A percentile compares a stretch with the other conserved stretches of the same genome.
Conservation (phyloP, 1,140 invertebrate genomes). For the Brachionus paranguensis region DNA sequence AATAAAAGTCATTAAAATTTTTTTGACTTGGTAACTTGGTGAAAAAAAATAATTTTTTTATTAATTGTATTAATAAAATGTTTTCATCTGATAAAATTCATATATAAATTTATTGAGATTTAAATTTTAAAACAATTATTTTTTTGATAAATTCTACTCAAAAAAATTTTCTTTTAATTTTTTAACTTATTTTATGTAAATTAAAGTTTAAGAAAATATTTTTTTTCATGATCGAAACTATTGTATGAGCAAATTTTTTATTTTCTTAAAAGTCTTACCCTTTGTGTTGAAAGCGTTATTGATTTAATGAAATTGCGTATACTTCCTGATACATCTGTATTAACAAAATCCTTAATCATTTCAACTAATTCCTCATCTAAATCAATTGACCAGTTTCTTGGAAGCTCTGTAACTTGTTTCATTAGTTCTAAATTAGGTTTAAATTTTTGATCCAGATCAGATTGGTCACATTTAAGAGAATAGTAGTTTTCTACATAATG, state of each 20-base stretch:
- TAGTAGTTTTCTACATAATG: neutral
- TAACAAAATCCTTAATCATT: constrained; percentile 49
- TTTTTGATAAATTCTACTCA: too few species aligned
- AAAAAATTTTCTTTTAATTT: too few species aligned
- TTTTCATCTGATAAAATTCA: too few species aligned
- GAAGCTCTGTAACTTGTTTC: constrained; percentile 43
- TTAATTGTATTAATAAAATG: too few species aligned
- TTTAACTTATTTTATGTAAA: too few species aligned
- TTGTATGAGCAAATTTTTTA: neutral
- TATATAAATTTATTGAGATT: too few species aligned
- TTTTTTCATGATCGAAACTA: too few species aligned
- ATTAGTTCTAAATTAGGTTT: constrained; percentile 46
- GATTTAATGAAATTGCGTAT: constrained; percentile 52
- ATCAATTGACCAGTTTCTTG: constrained; percentile 49
- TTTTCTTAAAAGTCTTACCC: neutral
- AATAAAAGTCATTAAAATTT: too few species aligned
- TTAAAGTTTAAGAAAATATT: too few species aligned
- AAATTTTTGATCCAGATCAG: neutral
- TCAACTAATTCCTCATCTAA: constrained; percentile 52
- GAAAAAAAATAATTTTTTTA: too few species aligned
- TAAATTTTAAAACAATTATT: too few species aligned
- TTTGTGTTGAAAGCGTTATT: constrained; percentile 45
- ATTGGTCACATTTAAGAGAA: neutral
- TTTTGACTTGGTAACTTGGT: too few species aligned
- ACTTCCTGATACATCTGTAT: constrained; percentile 48